Conservation (phyloP, 1,140 invertebrate species). For the Heliconius congener region DNA sequence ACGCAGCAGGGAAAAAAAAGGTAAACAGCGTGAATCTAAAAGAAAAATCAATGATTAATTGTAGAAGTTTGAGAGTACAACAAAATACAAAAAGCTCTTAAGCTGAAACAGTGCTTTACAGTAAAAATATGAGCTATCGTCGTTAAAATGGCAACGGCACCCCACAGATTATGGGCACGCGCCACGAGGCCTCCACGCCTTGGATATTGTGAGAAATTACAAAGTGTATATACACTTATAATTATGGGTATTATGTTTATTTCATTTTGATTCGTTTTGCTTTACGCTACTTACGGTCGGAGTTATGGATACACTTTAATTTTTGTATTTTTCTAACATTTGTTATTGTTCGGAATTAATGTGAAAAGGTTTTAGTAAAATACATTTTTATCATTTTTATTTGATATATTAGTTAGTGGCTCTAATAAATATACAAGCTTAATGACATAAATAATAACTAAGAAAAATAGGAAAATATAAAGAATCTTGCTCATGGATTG, state of each 20-base stretch:
- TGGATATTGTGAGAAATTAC: conserved; percentile 12
- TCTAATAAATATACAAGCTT: too few relatives aligned
- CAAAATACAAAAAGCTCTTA: conserved; percentile 1
- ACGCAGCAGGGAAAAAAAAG: too few relatives aligned
- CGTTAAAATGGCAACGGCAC: conserved; percentile 18
- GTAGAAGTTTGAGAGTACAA: neutral
- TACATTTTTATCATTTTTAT: too few relatives aligned
- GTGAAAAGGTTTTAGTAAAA: too few relatives aligned
- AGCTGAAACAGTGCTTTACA: conserved; percentile 2
- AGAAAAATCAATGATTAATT: neutral
- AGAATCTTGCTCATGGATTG: too few relatives aligned
- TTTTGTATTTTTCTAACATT: too few relatives aligned
- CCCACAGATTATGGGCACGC: conserved; percentile 20
- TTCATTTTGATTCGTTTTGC: neutral
- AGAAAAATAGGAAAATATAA: too few relatives aligned
- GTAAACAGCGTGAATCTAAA: neutral
- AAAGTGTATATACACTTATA: conserved; percentile 10
- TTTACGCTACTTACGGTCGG: neutral
- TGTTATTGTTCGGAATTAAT: too few relatives aligned
- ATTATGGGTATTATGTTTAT: conserved; percentile 11
- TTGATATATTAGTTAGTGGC: too few relatives aligned
- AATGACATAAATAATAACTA: too few relatives aligned
- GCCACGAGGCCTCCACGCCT: conserved; percentile 22
- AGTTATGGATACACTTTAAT: neutral
- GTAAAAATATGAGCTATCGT: conserved; percentile 11